Evolutionary conservation across 2,113 vertebrate genomes (phyloP).

Genomic region (Carassius carassius): DNA sequence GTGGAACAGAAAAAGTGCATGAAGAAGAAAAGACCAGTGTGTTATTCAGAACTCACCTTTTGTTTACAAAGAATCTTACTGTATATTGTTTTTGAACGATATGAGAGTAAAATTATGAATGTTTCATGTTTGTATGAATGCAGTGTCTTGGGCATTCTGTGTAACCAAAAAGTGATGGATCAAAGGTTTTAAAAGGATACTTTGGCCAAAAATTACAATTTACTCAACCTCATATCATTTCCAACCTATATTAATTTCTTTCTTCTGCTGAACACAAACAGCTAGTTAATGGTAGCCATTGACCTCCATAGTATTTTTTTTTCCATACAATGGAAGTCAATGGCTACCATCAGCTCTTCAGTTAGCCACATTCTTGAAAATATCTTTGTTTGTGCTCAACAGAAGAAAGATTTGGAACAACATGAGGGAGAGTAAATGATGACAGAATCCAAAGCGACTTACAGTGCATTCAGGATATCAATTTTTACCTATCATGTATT

Average conservation of each 20-base stretch:
- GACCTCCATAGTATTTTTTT: no score
- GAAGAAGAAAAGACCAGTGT: background rate
- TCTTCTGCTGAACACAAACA: no score
- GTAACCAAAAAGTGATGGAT: background rate
- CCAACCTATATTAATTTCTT: no score
- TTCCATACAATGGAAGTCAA: no score
- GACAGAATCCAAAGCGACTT: no score
- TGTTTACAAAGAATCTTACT: background rate
- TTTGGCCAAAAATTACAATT: background rate
- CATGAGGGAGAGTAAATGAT: background rate
- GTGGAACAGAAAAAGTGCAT: background rate
- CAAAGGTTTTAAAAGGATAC: background rate
- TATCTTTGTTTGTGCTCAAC: background rate
- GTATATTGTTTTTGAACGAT: background rate
- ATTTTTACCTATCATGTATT: no score
- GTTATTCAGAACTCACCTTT: background rate
- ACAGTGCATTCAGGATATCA: no score
- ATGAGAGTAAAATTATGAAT: background rate
- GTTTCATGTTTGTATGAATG: background rate
- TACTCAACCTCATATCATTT: background rate
- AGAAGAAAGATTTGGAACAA: background rate
- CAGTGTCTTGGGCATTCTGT: background rate
- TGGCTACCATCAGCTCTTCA: no score
- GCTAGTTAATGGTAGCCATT: no score
- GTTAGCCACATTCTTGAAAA: background rate